Conservation (phyloP, 2,113 vertebrate genomes). For the Rhinogobius similis region DNA sequence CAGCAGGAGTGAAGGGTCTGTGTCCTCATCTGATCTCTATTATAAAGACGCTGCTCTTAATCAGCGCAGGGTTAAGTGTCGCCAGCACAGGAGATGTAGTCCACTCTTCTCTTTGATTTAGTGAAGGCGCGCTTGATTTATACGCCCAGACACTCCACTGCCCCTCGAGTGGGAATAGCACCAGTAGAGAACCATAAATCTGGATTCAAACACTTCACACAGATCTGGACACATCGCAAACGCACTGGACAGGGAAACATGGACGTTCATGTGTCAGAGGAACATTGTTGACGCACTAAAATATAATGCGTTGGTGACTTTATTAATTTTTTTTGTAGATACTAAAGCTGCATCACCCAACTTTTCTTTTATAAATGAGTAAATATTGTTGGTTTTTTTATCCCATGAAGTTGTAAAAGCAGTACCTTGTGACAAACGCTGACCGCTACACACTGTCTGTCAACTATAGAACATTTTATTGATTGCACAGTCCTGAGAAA, state of each 20-base stretch:
- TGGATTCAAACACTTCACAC: slow-evolving; percentile 25
- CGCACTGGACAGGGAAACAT: not conserved
- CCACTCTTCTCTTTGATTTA: slow-evolving; percentile 38
- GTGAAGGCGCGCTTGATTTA: slow-evolving; percentile 38
- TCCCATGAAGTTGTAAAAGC: too few relatives aligned
- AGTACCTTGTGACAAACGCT: too few relatives aligned
- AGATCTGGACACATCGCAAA: slow-evolving; percentile 7
- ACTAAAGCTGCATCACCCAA: too few relatives aligned
- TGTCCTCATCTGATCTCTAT: slow-evolving; percentile 7
- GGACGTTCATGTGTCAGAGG: too few relatives aligned
- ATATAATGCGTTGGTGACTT: too few relatives aligned
- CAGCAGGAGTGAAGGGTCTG: not conserved
- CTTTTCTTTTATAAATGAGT: too few relatives aligned
- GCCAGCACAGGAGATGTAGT: slow-evolving; percentile 29
- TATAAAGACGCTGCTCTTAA: slow-evolving; percentile 29
- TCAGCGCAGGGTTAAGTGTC: slow-evolving; percentile 34
- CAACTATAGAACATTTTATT: too few relatives aligned
- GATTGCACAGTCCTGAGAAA: too few relatives aligned
- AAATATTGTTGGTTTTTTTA: too few relatives aligned
- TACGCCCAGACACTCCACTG: slow-evolving; percentile 19
- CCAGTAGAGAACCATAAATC: slow-evolving; percentile 31
- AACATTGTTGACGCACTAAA: too few relatives aligned
- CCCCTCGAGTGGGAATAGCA: slow-evolving; percentile 28
- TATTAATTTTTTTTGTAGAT: too few relatives aligned
- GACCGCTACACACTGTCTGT: too few relatives aligned